Evolutionary conservation across 2,888 invertebrate species (phyloP).

Genomic region (Leptopterna dolabrata): DNA sequence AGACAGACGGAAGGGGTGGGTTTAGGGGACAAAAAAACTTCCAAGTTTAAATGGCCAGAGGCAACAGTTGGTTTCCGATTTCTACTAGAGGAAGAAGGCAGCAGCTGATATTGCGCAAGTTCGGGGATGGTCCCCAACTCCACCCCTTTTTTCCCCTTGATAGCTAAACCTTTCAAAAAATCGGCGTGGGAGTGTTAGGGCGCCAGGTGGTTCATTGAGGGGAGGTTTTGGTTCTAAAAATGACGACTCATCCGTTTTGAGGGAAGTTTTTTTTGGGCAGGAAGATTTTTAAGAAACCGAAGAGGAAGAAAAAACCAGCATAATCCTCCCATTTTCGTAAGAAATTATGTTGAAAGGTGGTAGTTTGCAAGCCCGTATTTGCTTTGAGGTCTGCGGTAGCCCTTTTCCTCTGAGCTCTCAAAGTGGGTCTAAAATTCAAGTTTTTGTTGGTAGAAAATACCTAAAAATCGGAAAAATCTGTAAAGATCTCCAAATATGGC

Average conservation of each 20-base stretch:
- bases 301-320: neutral
- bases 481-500: no score
- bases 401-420: no score
- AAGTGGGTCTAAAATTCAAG: neutral
- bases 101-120: conserved; percentile 2
- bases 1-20: neutral
- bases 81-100: neutral
- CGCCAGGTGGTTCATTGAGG: neutral
- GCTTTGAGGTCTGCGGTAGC: no score
- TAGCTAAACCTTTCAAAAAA: neutral
- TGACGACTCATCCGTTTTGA: neutral
- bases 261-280: neutral
- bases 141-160: neutral
- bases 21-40: neutral
- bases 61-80: conserved; percentile 25
- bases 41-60: conserved; percentile 14
- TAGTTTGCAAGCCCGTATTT: no score
- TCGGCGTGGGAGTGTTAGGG: neutral
- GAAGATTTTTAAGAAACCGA: neutral
- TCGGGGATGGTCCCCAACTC: neutral
- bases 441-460: no score
- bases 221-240: neutral
- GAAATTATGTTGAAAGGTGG: neutral
- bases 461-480: no score
- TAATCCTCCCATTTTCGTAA: neutral